A percentile compares a stretch with the other conserved stretches of the same genome.
phyloP scores from a whole-genome alignment of 2,888 invertebrate species.

The Stenichneumon culpator region DNA sequence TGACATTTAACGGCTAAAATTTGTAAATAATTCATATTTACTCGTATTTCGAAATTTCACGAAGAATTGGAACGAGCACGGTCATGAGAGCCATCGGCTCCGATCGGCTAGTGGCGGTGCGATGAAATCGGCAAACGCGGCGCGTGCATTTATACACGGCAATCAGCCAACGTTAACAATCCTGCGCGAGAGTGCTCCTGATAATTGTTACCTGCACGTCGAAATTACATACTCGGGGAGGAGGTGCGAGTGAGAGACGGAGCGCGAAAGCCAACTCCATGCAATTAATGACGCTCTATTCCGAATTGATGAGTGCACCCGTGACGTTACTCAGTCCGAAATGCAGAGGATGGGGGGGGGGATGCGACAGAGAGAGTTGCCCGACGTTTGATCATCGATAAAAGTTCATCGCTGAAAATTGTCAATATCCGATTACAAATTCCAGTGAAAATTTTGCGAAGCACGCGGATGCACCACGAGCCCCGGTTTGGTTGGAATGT shows the following conservation, averaged over 20 bases:
- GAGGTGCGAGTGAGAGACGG: constrained; percentile 4
- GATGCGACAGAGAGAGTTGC: neutral
- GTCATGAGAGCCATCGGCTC: neutral
- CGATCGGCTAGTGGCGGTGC: neutral
- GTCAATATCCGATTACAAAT: constrained; percentile 17
- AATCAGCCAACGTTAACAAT: constrained; percentile 48
- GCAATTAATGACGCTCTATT: constrained; percentile 58
- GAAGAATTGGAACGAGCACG: neutral
- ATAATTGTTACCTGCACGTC: constrained; percentile 53
- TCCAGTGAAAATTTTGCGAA: neutral
- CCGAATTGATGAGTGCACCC: constrained; percentile 25
- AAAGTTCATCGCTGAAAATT: constrained; percentile 44
- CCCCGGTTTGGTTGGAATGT: neutral
- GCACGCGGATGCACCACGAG: neutral
- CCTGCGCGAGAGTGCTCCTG: constrained; percentile 30
- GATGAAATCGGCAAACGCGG: constrained; percentile 36
- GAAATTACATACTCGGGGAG: constrained; percentile 46
- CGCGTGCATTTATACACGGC: constrained; percentile 28
- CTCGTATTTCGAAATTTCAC: neutral
- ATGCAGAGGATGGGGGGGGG: neutral
- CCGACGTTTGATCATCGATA: constrained; percentile 39
- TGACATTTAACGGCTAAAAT: neutral
- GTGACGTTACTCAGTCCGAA: constrained; percentile 7
- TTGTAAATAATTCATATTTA: constrained; percentile 1
- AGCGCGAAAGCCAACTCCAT: constrained; percentile 54